Percentiles rank a stretch among this genome's conserved stretches.
phyloP scores from a whole-genome alignment of 92 coral and sea anemone genomes.

The Phymanthus crucifer region DNA sequence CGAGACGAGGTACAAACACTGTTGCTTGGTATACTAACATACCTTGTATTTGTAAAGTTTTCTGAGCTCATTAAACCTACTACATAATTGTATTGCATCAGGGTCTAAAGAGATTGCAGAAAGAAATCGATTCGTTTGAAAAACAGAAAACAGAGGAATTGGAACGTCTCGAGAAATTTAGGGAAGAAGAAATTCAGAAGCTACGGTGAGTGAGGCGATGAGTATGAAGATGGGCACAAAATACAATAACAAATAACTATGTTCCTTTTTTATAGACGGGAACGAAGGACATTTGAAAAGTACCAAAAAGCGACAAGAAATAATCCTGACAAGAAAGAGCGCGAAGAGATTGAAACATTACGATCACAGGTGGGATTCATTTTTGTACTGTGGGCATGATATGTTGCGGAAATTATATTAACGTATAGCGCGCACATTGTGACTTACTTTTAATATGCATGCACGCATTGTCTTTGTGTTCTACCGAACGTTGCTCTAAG shows the following conservation, averaged over 20 bases:
- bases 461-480: no score
- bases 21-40: no score
- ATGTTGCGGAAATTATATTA: no score
- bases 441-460: no score
- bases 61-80: neutral
- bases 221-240: no score
- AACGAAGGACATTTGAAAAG: conserved; percentile 88
- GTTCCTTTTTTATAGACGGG: conserved; percentile 56
- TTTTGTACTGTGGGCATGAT: no score
- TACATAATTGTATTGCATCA: conserved; percentile 16
- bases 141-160: conserved; percentile 92
- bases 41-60: neutral
- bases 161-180: conserved; percentile 83
- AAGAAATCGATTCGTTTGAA: conserved; percentile 81
- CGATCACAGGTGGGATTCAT: conserved; percentile 69
- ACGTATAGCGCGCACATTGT: neutral
- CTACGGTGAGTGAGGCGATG: conserved; percentile 57
- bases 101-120: conserved; percentile 83
- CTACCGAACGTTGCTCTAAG: no score
- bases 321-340: conserved; percentile 95
- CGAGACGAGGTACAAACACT: conserved; percentile 79
- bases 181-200: conserved; percentile 84
- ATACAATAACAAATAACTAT: no score
- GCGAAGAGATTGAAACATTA: conserved; percentile 87
- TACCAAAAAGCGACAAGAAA: conserved; percentile 96